Conservation (phyloP, 2,888 invertebrate species). For the Meganola albula region DNA sequence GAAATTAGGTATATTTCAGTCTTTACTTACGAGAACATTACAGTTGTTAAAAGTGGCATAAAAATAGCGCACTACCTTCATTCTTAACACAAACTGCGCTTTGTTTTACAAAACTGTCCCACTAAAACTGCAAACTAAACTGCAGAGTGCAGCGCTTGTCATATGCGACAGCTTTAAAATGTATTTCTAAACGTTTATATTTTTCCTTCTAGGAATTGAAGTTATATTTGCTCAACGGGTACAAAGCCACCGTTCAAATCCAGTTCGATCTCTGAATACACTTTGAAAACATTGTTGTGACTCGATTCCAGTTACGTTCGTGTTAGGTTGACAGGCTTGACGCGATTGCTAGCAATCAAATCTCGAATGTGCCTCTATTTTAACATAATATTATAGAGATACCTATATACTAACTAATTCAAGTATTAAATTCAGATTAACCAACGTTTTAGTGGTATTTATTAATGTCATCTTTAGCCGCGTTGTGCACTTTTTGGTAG, state of each 20-base stretch:
- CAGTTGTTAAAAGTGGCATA: neutral
- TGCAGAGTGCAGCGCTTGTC: too few relatives aligned
- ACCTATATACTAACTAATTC: too few relatives aligned
- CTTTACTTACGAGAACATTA: neutral
- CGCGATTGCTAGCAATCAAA: conserved; percentile 38
- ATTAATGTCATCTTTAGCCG: too few relatives aligned
- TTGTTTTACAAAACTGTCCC: too few relatives aligned
- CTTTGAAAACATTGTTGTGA: conserved; percentile 38
- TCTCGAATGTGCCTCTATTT: conserved; percentile 30
- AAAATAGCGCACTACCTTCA: too few relatives aligned
- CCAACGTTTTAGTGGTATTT: too few relatives aligned
- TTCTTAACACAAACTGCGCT: too few relatives aligned
- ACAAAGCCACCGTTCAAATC: conserved; percentile 31
- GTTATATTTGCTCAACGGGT: conserved; percentile 19
- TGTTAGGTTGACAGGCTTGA: conserved; percentile 41
- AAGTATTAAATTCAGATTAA: too few relatives aligned
- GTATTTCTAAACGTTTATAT: conserved; percentile 1
- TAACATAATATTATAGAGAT: too few relatives aligned
- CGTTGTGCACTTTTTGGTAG: too few relatives aligned
- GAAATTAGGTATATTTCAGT: neutral
- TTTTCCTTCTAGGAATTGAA: conserved; percentile 15
- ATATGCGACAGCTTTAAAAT: too few relatives aligned
- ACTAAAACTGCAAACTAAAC: too few relatives aligned
- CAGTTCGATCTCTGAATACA: conserved; percentile 34
- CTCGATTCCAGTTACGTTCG: conserved; percentile 33